phyloP scores from a whole-genome alignment of 2,888 invertebrate species.

The Eristalinus sepulchralis region DNA sequence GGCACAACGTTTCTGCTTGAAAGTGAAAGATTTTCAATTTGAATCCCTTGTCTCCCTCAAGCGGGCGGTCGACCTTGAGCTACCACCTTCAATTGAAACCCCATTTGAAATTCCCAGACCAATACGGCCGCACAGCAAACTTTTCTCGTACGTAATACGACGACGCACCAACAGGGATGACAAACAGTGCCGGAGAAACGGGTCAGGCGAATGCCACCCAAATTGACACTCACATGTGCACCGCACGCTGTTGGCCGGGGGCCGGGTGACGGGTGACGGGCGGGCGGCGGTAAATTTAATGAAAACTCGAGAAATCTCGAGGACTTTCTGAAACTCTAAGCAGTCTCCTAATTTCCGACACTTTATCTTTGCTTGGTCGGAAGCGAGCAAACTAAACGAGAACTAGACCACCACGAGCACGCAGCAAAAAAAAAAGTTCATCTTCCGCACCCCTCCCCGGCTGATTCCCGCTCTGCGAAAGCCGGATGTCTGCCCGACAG shows the following conservation, averaged over 20 bases:
- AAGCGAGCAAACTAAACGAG: neutral
- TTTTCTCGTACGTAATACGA: neutral
- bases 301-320: conserved; percentile 37
- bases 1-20: neutral
- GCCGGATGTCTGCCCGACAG: neutral
- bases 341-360: conserved; percentile 38
- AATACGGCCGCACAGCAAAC: neutral
- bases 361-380: conserved; percentile 28
- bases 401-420: conserved; percentile 11
- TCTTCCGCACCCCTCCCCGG: neutral
- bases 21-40: neutral
- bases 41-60: neutral
- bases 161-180: neutral
- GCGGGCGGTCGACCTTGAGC: neutral
- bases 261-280: neutral
- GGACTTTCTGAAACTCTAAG: neutral
- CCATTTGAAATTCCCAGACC: neutral
- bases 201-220: neutral
- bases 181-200: neutral
- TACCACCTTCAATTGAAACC: neutral
- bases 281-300: conserved; percentile 18
- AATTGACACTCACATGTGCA: conserved; percentile 12
- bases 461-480: neutral
- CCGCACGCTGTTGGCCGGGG: no score
- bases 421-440: conserved; percentile 1